A percentile compares a stretch with the other conserved stretches of the same genome.
Evolutionary conservation across 2,888 invertebrate species (phyloP).

Genomic region (Standfussiana lucernea): DNA sequence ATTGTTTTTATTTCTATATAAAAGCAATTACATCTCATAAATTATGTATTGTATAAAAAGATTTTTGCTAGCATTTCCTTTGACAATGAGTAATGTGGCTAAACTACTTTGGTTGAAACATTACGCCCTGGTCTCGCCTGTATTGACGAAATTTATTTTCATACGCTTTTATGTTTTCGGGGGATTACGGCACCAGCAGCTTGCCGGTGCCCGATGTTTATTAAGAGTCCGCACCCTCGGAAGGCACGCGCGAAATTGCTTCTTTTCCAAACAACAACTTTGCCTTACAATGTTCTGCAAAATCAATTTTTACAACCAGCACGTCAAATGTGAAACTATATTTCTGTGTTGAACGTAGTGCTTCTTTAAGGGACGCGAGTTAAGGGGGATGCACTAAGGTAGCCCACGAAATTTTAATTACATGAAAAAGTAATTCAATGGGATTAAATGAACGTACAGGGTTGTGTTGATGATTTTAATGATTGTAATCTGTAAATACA

Average conservation of each 20-base stretch:
- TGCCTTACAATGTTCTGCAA: conserved; percentile 72
- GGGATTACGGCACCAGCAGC: conserved; percentile 83
- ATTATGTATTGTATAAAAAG: conserved; percentile 2
- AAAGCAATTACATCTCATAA: conserved; percentile 6
- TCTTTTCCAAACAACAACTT: conserved; percentile 75
- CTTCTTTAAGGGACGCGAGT: conserved; percentile 48
- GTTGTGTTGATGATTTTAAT: too few species aligned
- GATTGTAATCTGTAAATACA: too few species aligned
- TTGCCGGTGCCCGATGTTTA: conserved; percentile 78
- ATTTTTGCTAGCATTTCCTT: conserved; percentile 11
- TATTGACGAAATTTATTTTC: conserved; percentile 87
- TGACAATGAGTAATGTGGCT: conserved; percentile 44
- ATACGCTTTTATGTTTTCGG: conserved; percentile 85
- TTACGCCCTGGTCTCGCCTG: conserved; percentile 74
- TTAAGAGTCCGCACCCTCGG: conserved; percentile 76
- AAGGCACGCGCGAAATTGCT: conserved; percentile 79
- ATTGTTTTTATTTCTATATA: conserved; percentile 13
- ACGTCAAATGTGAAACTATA: conserved; percentile 27
- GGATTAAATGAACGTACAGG: too few species aligned
- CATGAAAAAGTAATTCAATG: not conserved
- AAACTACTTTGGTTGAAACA: conserved; percentile 73
- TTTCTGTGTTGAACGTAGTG: conserved; percentile 7
- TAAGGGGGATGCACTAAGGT: conserved; percentile 21
- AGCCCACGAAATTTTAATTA: not conserved
- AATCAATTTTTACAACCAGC: conserved; percentile 68